Evolutionary conservation across 2,113 vertebrate species (phyloP).

Genomic region (Cariama cristata): DNA sequence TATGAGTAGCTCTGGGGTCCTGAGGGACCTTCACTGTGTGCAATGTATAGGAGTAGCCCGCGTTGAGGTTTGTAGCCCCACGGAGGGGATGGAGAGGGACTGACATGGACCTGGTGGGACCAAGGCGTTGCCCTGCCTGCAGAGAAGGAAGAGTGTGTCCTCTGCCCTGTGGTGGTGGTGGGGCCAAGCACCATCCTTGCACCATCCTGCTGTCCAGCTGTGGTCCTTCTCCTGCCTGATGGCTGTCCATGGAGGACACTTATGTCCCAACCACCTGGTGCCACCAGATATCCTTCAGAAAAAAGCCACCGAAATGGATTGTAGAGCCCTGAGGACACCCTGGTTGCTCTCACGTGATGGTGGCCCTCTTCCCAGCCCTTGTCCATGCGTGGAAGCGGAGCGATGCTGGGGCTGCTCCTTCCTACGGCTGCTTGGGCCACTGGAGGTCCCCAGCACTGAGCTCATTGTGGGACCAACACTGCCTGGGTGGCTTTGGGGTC

Average conservation of each 20-base stretch:
- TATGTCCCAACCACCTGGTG: not conserved
- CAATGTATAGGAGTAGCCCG: slow-evolving; percentile 42
- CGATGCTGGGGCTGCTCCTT: fast-evolving
- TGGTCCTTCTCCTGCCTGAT: not conserved
- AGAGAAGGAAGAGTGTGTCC: not conserved
- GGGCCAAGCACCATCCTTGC: not conserved
- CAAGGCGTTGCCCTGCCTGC: not conserved
- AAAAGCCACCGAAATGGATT: fast-evolving
- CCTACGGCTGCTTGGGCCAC: not conserved
- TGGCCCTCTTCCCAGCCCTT: not conserved
- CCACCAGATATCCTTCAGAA: not conserved
- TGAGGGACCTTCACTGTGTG: slow-evolving; percentile 29
- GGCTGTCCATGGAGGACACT: not conserved
- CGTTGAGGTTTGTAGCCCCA: not conserved
- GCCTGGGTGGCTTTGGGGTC: not conserved
- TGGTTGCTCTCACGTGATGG: fast-evolving
- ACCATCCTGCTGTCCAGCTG: not conserved
- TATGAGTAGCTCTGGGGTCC: slow-evolving; percentile 56
- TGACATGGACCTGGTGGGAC: not conserved
- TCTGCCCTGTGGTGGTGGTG: not conserved
- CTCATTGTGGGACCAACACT: fast-evolving
- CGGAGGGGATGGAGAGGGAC: not conserved
- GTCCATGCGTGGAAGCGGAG: fast-evolving
- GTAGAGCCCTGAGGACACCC: not conserved
- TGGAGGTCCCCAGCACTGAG: not conserved